Conservation (phyloP, 2,888 invertebrate species). For the Macrosoma leucophasiata region DNA sequence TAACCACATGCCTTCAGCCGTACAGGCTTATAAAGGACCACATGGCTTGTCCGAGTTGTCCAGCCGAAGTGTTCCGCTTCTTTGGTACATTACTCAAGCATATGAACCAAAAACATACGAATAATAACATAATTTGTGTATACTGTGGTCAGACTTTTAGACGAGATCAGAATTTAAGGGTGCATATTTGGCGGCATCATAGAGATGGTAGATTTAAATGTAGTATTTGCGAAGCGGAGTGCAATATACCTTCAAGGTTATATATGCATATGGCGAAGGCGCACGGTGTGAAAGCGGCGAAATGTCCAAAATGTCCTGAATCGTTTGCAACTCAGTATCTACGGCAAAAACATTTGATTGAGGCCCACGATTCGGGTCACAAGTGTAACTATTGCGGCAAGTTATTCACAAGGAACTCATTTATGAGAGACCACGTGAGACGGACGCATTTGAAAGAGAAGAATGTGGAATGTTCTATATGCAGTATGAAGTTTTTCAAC, state of each 20-base stretch:
- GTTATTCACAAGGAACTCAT: conserved; percentile 55
- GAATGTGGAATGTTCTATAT: conserved; percentile 61
- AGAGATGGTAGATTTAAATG: conserved; percentile 61
- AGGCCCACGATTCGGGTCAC: conserved; percentile 64
- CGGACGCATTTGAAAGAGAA: conserved; percentile 64
- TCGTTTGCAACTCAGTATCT: conserved; percentile 70
- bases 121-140: conserved; percentile 65
- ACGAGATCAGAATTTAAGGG: conserved; percentile 60
- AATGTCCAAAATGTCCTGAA: conserved; percentile 60
- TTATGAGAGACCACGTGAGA: conserved; percentile 59
- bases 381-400: conserved; percentile 63
- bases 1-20: conserved; percentile 60
- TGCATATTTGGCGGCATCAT: conserved; percentile 65
- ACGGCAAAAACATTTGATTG: conserved; percentile 70
- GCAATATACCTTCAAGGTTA: conserved; percentile 61
- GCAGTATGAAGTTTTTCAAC: conserved; percentile 64
- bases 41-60: conserved; percentile 61
- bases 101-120: conserved; percentile 60
- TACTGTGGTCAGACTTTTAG: conserved; percentile 64
- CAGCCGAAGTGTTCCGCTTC: conserved; percentile 54
- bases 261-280: conserved; percentile 67
- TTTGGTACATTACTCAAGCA: conserved; percentile 65
- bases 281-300: conserved; percentile 63
- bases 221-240: conserved; percentile 54
- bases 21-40: conserved; percentile 58